phyloP scores from a whole-genome alignment of 2,113 vertebrate species.

The Perccottus glenii region DNA sequence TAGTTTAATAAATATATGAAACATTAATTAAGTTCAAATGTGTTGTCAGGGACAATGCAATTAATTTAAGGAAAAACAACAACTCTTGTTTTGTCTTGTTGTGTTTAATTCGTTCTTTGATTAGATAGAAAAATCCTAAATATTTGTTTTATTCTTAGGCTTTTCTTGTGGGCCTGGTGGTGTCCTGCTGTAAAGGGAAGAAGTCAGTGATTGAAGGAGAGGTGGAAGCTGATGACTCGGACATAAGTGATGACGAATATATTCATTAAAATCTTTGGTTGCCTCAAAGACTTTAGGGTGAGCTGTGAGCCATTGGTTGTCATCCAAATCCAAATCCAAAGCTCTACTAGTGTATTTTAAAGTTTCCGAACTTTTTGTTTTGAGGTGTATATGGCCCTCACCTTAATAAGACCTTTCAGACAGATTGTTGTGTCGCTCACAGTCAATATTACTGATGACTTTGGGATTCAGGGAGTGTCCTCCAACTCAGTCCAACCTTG shows the following conservation, averaged over 20 bases:
- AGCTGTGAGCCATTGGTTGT: conserved; percentile 4
- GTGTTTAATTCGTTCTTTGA: conserved; percentile 12
- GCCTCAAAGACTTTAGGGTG: background rate
- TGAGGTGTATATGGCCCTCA: conserved; percentile 13
- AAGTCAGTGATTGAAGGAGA: conserved; percentile 96
- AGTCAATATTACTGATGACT: conserved; percentile 56
- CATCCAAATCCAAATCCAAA: conserved; percentile 27
- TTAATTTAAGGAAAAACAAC: no score
- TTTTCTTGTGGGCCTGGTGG: conserved; percentile 90
- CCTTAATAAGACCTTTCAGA: conserved; percentile 37
- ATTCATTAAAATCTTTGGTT: conserved; percentile 61
- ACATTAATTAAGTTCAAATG: no score
- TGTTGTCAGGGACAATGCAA: no score
- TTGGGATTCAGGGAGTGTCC: conserved; percentile 48
- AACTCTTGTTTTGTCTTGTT: background rate
- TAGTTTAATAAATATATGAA: no score
- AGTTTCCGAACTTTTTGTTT: conserved; percentile 30
- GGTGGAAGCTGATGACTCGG: conserved; percentile 93
- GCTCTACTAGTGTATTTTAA: conserved; percentile 14
- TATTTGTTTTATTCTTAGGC: conserved; percentile 74
- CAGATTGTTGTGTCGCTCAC: conserved; percentile 43
- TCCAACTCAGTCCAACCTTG: conserved; percentile 31
- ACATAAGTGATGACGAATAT: conserved; percentile 92
- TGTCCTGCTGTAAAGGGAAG: conserved; percentile 97
- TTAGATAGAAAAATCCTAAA: conserved; percentile 32